Percentiles rank a stretch among this genome's conserved stretches.
Conservation (phyloP, 2,797 vertebrate species). For the Cryptoprocta ferox region DNA sequence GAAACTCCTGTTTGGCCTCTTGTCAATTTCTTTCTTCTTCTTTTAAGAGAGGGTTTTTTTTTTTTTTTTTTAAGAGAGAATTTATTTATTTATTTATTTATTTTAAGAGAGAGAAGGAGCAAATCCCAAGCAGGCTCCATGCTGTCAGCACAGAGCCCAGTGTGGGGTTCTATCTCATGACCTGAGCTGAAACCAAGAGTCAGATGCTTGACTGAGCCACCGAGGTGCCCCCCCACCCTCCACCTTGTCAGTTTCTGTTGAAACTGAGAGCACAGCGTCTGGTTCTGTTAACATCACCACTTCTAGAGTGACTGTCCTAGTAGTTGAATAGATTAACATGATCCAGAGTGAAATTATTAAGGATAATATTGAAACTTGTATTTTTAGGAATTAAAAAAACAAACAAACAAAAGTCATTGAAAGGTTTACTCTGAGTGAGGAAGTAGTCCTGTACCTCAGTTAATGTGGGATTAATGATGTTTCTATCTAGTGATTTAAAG, state of each 20-base stretch:
- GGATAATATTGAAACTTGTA: neutral
- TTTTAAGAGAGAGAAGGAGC: no score
- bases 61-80: no score
- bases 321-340: neutral
- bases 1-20: neutral
- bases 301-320: neutral
- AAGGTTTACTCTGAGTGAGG: conserved; percentile 48
- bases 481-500: neutral
- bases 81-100: no score
- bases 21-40: neutral
- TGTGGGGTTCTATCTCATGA: no score
- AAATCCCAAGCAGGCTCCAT: no score
- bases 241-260: neutral
- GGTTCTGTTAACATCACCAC: neutral
- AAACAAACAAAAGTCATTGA: neutral
- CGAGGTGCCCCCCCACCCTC: accelerated
- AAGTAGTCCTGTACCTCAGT: conserved; percentile 46
- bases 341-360: neutral
- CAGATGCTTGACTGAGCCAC: no score
- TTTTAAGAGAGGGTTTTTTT: no score
- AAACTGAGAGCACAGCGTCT: neutral
- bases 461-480: neutral
- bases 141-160: no score
- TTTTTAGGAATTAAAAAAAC: conserved; percentile 50
- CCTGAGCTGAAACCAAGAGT: no score